phyloP scores from a whole-genome alignment of 1,140 invertebrate genomes.

The Drosophila tropicalis region DNA sequence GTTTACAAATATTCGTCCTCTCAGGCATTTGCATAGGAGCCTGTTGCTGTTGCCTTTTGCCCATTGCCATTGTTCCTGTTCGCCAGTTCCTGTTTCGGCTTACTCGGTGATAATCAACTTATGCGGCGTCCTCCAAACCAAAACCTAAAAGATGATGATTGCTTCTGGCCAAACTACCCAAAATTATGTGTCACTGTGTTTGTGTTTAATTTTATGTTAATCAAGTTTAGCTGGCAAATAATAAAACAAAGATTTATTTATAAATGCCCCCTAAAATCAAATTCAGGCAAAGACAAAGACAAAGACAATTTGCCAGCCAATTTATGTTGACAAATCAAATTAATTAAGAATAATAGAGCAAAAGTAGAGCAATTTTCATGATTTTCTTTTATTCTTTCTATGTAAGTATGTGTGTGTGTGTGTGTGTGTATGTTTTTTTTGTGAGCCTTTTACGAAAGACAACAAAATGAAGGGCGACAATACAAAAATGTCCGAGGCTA shows the following conservation, averaged over 20 bases:
- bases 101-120: slow-evolving; percentile 11
- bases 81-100: neutral
- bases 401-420: no score
- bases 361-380: slow-evolving; percentile 21
- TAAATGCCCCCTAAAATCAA: slow-evolving; percentile 8
- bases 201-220: slow-evolving; percentile 36
- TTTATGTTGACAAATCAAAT: slow-evolving; percentile 46
- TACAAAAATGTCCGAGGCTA: no score
- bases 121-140: neutral
- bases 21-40: slow-evolving; percentile 8
- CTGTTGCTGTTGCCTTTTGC: slow-evolving; percentile 1
- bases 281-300: slow-evolving; percentile 16
- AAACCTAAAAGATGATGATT: slow-evolving; percentile 8
- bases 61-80: neutral
- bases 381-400: neutral
- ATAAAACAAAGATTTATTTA: slow-evolving; percentile 47
- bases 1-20: slow-evolving; percentile 10
- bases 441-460: no score
- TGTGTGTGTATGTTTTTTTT: no score
- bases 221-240: slow-evolving; percentile 29
- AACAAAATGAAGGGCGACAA: no score
- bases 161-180: slow-evolving; percentile 35
- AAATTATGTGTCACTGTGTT: neutral
- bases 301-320: slow-evolving; percentile 44
- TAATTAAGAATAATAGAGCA: slow-evolving; percentile 44